Evolutionary conservation across 2,113 vertebrate genomes (phyloP), one percentile per base, ranked within the genome.

Genomic region (Nothocercus nigrocapillus): DNA sequence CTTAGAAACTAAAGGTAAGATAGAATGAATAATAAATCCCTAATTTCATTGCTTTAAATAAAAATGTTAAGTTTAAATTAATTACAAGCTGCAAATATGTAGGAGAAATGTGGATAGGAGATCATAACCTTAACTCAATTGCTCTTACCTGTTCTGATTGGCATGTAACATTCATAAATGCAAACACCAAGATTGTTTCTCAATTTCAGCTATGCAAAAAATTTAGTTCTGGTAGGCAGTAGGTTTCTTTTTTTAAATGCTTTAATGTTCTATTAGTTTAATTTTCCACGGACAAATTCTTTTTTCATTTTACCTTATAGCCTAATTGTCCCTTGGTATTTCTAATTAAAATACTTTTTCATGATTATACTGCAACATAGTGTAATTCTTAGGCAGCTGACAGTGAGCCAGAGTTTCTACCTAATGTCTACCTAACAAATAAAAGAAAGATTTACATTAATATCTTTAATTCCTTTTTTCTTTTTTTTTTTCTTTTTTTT

Each of bases 191-290:
- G 84, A 88, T 74, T 77, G 51, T 85, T 91, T 96, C 83, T 96
- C 95, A 91, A 90, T 94, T 96, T 93, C 78, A 96, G 66, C 56
- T 90, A 72, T 89, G 64, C 75, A 92, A 95, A 92, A 75, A 74
- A 61, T 94, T 97, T 96, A 91, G 34, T 59, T 75, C 88, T 90
- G 96, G 92, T 76, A 94, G 77, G 77, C 89, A 95, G 30, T 67
- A 87, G 32, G 21, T 56, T 94, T 95, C 8, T 4, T 90, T 93
- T 42, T 42, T 82, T 93, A 89, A 95, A 80, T 53, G 16, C 72
- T 81, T 96, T 95, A 94, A 96, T 93, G 91, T 77, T 95, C 91
- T 94, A 96, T 95, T 97, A 97, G 97, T 93, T 95, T 97, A 97
- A 96, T 91, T 94, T 97, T 92, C 78, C 20, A 53, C 36, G 75